Evolutionary conservation across 2,888 invertebrate species (phyloP), one percentile per base, ranked within the genome.

Genomic region (Anoplius nigerrimus): DNA sequence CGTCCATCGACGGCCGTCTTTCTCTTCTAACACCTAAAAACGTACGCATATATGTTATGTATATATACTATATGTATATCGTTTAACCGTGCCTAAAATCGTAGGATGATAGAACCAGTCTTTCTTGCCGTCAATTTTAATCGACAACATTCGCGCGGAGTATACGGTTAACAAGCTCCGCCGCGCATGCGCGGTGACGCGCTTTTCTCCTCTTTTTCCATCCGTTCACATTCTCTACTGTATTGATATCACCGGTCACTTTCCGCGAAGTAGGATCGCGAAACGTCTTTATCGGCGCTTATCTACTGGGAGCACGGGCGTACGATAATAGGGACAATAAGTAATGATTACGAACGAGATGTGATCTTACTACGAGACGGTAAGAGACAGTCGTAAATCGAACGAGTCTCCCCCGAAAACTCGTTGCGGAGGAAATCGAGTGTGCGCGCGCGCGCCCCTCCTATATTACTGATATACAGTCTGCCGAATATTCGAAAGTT

Each of bases 71-170:
- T n/a, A 48, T 48, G 34, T 34, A 11, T 34, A 34, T 34, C 34
- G 34, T 34, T 34, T n/a, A 48, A 48, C 48, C 18, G 34, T 34
- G 62, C 53, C 46, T 58, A 43, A 57, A 68, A 59, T 56, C 43
- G 65, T 46, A 65, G 61, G 34, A 67, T 75, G 57, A 60, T 54
- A 48, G 54, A 67, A 72, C 69, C 74, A 74, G 76, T 68, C 69
- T 76, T 48, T 67, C 58, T 61, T 61, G 43, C 58, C 46, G 55
- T 69, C 54, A 51, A 69, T 66, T 48, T 27, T 56, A 51, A 56
- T 58, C 57, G 58, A 42, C 53, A 55, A 52, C 48, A 45, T 16
- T 55, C 62, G 16, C 48, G 54, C 27, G 18, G 48, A 21, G 18
- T 2, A 16, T 8, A 16, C 8, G 18, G 48, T 2, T 1, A 16